phyloP scores from a whole-genome alignment of 2,888 invertebrate genomes.

The Oeneis ivallda region DNA sequence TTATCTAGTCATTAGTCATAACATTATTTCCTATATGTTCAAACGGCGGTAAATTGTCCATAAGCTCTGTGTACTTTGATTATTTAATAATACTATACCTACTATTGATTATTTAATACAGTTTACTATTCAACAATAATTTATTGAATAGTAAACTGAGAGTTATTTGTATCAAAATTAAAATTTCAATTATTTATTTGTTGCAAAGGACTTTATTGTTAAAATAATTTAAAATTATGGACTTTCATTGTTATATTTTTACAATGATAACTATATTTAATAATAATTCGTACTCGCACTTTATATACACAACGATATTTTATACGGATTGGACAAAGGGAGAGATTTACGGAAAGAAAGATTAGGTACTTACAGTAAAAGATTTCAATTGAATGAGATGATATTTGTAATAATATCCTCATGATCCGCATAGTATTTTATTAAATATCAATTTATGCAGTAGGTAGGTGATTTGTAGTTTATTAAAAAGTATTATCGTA shows the following conservation, averaged over 20 bases:
- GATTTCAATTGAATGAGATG: neutral
- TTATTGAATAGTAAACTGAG: neutral
- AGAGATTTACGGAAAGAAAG: too few species aligned
- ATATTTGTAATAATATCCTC: neutral
- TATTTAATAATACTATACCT: too few species aligned
- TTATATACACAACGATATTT: too few species aligned
- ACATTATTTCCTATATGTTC: too few species aligned
- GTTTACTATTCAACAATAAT: too few species aligned
- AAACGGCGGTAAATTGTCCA: neutral
- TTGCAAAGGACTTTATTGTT: neutral
- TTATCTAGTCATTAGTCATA: too few species aligned
- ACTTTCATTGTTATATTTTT: too few species aligned
- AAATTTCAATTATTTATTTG: neutral
- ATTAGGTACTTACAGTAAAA: too few species aligned
- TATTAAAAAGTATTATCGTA: neutral
- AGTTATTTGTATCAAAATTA: neutral
- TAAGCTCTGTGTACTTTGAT: neutral
- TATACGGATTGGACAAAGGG: too few species aligned
- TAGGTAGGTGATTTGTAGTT: neutral
- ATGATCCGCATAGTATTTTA: neutral
- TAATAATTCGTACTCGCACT: too few species aligned
- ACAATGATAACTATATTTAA: too few species aligned
- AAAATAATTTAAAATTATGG: neutral
- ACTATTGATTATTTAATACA: too few species aligned
- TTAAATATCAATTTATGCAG: neutral